Evolutionary conservation across 92 coral and sea anemone genomes (phyloP), one percentile per base, ranked within the genome.

Genomic region (Siderastrea radians): DNA sequence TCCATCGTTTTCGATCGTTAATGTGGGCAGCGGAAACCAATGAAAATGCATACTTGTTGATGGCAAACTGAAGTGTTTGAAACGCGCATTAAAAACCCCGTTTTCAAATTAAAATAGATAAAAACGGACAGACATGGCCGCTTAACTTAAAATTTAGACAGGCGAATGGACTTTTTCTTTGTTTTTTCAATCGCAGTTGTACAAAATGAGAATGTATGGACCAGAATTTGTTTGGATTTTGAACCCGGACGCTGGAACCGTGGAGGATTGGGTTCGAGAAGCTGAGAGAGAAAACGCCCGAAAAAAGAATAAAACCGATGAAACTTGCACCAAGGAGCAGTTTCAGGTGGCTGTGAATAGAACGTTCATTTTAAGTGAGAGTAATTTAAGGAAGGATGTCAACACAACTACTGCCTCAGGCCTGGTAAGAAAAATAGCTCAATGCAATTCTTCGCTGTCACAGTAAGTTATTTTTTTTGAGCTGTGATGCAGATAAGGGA

Each of bases 171-270:
- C 26, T 53, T 13, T 54, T 58, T 51, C 19, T 10, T 48, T 62
- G 2, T 51, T 73, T 44, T 83, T 1, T 57, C 26, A 10, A 60
- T 51, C 15, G 1, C 50, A 97, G 99, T 91, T 92, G 9, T 94
- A 86, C 78, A 91, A 91, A 77, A 60, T 95, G 57, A 75, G 79
- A 1, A 80, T 98, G 95, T 94, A 72, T 87, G 99, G 98, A 5
- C 94, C 93, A 9, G 91, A 93, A 55, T 91, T 90, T 77, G 99
- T 94, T 46, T 98, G 99, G 99, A 90, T 98, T 17, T 70, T 98
- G 4, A 90, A 93, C 82, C 86, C 92, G n/a, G 74, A 68, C 17
- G 95, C 91, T 1, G 86, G 90, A 7, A 77, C 80, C 5, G 67
- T 95, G 0, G 75, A 87, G 1, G 65, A 57, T 10, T 98, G 99